phyloP scores from a whole-genome alignment of 2,113 vertebrate genomes.

The Etheostoma spectabile region DNA sequence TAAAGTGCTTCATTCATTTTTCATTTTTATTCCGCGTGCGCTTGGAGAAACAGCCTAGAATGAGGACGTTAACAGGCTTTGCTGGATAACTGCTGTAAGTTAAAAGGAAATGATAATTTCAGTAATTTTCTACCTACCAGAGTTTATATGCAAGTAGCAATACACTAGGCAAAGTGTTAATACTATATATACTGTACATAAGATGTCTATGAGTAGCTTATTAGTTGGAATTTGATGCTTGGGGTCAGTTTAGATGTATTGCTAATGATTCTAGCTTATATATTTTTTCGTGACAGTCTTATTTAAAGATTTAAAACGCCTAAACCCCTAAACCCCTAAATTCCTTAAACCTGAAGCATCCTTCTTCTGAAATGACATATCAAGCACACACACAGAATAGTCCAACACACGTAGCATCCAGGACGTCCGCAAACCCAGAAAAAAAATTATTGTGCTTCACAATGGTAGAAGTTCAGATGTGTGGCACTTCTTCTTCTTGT shows the following conservation, averaged over 20 bases:
- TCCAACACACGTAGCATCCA: slow-evolving; percentile 47
- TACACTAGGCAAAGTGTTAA: slow-evolving; percentile 61
- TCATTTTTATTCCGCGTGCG: slow-evolving; percentile 63
- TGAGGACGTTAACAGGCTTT: slow-evolving; percentile 70
- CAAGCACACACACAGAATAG: slow-evolving; percentile 44
- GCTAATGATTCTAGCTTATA: slow-evolving; percentile 60
- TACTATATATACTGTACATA: slow-evolving; percentile 55
- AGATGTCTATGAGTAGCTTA: slow-evolving; percentile 70
- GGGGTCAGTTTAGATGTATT: slow-evolving; percentile 28
- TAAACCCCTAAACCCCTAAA: slow-evolving; percentile 36
- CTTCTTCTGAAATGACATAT: slow-evolving; percentile 53
- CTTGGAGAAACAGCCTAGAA: slow-evolving; percentile 69
- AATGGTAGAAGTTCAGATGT: slow-evolving; percentile 49
- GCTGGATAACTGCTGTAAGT: slow-evolving; percentile 55
- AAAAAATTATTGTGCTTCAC: slow-evolving; percentile 61
- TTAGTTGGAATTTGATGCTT: slow-evolving; percentile 50
- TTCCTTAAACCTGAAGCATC: slow-evolving; percentile 72
- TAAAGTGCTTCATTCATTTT: slow-evolving; percentile 83
- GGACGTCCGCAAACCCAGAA: slow-evolving; percentile 45
- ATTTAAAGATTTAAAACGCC: slow-evolving; percentile 51
- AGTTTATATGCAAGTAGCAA: slow-evolving; percentile 48
- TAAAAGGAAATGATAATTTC: slow-evolving; percentile 26
- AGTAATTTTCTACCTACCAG: slow-evolving; percentile 13
- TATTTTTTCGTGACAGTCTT: slow-evolving; percentile 44
- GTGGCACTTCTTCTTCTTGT: slow-evolving; percentile 5